Evolutionary conservation across 2,888 invertebrate species (phyloP).

Genomic region (Dolichopus griseipennis): DNA sequence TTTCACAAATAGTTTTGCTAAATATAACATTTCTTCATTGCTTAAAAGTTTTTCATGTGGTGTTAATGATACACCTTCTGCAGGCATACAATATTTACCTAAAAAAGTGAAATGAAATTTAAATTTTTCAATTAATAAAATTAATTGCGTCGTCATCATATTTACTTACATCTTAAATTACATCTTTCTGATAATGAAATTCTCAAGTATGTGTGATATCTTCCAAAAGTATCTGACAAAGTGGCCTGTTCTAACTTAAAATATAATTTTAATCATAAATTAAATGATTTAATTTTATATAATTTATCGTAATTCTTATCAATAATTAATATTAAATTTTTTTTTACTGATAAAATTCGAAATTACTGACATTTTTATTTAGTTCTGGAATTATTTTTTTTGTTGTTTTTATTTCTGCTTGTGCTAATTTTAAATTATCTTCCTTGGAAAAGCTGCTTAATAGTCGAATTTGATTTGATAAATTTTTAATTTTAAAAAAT

Average conservation of each 20-base stretch:
- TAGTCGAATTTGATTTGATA: too few relatives aligned
- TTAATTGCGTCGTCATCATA: background rate
- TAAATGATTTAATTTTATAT: background rate
- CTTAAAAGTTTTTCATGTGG: conserved; percentile 65
- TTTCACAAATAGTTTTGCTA: conserved; percentile 74
- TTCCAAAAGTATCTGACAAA: conserved; percentile 73
- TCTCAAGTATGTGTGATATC: conserved; percentile 85
- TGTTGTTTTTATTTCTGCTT: too few relatives aligned
- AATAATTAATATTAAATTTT: too few relatives aligned
- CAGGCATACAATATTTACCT: conserved; percentile 99
- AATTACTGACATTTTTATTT: too few relatives aligned
- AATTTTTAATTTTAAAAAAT: too few relatives aligned
- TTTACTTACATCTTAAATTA: conserved; percentile 85
- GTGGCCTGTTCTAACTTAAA: conserved; percentile 26
- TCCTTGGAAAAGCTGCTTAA: too few relatives aligned
- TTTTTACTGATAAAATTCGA: too few relatives aligned
- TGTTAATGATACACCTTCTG: conserved; percentile 80
- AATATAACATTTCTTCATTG: conserved; percentile 68
- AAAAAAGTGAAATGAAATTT: conserved; percentile 7
- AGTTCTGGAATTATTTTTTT: too few relatives aligned
- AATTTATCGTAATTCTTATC: too few relatives aligned
- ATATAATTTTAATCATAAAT: background rate
- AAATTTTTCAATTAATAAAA: background rate
- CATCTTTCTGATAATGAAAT: conserved; percentile 95
- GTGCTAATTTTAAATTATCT: too few relatives aligned